phyloP scores from a whole-genome alignment of 2,888 invertebrate genomes.

The Lasioglossum pauxillum region DNA sequence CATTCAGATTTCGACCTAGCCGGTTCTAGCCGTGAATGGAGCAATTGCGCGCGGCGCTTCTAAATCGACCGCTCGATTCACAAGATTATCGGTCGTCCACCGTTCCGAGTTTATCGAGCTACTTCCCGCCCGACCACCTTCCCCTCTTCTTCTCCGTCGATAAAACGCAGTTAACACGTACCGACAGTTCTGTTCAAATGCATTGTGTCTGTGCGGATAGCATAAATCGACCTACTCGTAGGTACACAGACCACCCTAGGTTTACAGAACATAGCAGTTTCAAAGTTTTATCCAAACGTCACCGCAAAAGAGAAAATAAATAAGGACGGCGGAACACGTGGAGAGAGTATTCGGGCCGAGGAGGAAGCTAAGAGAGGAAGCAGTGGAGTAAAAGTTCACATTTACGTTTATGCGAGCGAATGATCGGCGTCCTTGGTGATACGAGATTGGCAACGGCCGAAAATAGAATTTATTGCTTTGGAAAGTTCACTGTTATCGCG shows the following conservation, averaged over 20 bases:
- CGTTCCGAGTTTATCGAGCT: neutral
- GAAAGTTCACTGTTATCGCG: no score
- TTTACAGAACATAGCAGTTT: neutral
- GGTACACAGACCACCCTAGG: neutral
- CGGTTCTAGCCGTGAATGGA: conserved; percentile 45
- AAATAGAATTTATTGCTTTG: neutral
- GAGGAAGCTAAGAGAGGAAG: no score
- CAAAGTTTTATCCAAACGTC: neutral
- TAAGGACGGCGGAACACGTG: neutral
- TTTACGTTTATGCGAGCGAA: no score
- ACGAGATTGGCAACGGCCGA: no score
- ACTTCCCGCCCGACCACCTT: neutral
- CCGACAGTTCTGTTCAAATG: no score
- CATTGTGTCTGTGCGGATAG: no score
- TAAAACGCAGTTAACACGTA: neutral
- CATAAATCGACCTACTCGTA: neutral
- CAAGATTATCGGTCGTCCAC: neutral
- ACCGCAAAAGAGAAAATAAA: neutral
- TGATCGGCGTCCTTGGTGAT: no score
- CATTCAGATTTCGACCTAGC: conserved; percentile 43
- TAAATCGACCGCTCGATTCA: neutral
- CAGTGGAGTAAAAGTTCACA: no score
- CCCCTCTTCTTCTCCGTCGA: neutral
- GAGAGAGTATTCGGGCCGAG: no score
- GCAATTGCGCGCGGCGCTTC: neutral